Conservation (phyloP, 2,113 vertebrate genomes). For the Eretmochelys imbricata region DNA sequence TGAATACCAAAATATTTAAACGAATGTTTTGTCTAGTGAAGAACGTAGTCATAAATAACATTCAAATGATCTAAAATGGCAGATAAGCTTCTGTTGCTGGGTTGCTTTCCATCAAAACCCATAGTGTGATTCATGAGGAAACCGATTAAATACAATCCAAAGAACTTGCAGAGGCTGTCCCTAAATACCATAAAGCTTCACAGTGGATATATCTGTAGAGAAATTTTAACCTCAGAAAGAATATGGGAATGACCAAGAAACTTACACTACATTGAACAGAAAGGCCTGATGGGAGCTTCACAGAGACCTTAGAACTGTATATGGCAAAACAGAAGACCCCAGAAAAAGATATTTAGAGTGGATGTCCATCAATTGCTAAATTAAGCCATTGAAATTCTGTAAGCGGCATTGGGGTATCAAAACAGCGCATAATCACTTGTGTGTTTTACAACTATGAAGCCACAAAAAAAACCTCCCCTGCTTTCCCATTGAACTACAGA, state of each 20-base stretch:
- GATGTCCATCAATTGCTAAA: not conserved
- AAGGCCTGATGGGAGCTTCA: slow-evolving; percentile 6
- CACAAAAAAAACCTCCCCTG: not conserved
- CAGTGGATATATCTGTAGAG: slow-evolving; percentile 26
- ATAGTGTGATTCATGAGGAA: slow-evolving; percentile 65
- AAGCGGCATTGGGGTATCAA: not conserved
- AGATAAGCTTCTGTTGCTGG: slow-evolving; percentile 48
- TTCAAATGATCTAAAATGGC: slow-evolving; percentile 62
- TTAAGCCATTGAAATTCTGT: not conserved
- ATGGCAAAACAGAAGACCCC: not conserved
- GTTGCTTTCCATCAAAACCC: slow-evolving; percentile 68
- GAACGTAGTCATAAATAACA: slow-evolving; percentile 55
- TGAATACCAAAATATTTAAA: slow-evolving; percentile 70
- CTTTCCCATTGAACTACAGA: not conserved
- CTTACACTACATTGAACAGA: slow-evolving; percentile 4
- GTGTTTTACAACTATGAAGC: not conserved
- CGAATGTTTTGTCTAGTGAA: slow-evolving; percentile 72
- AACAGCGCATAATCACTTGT: not conserved
- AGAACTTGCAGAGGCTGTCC: slow-evolving; percentile 44
- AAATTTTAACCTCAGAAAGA: slow-evolving; percentile 2
- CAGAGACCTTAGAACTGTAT: not conserved
- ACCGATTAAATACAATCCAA: slow-evolving; percentile 60
- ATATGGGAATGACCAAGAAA: slow-evolving; percentile 17
- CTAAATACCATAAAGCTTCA: slow-evolving; percentile 55
- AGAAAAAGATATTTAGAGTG: not conserved